Percentiles rank a stretch among this genome's conserved stretches.
Conservation (phyloP, 2,888 invertebrate species). For the Agriopis marginaria region DNA sequence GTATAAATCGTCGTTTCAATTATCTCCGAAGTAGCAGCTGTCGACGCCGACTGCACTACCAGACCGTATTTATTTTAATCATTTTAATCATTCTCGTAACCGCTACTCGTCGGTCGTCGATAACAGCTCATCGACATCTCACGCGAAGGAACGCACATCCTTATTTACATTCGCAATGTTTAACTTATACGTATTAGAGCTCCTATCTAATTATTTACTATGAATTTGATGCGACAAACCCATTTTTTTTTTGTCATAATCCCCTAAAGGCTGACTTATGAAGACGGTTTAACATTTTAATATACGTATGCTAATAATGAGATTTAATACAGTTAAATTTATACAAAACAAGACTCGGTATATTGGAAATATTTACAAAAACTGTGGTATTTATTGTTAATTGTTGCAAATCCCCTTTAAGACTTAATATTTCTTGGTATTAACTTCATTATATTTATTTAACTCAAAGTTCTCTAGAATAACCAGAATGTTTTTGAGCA, state of each 20-base stretch:
- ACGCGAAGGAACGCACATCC: constrained; percentile 25
- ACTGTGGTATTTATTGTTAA: constrained; percentile 22
- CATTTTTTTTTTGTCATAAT: constrained; percentile 23
- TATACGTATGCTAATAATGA: constrained; percentile 29
- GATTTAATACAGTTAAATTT: constrained; percentile 13
- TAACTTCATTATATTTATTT: constrained; percentile 19
- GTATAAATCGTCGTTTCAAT: constrained; percentile 85
- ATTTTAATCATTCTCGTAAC: constrained; percentile 81
- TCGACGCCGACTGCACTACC: constrained; percentile 70
- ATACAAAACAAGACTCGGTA: constrained; percentile 15
- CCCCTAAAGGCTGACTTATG: constrained; percentile 26
- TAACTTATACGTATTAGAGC: constrained; percentile 16
- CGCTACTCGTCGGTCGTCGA: constrained; percentile 49
- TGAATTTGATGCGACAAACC: constrained; percentile 3
- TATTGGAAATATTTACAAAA: constrained; percentile 1
- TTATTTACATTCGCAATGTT: constrained; percentile 13
- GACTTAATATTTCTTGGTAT: constrained; percentile 15
- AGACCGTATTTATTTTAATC: constrained; percentile 83
- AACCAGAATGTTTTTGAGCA: constrained; percentile 14
- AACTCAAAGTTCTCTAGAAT: constrained; percentile 12
- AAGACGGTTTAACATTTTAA: constrained; percentile 21
- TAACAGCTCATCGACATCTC: constrained; percentile 16
- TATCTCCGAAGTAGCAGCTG: constrained; percentile 81
- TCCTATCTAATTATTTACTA: constrained; percentile 11
- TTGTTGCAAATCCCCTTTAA: constrained; percentile 29